Conservation (phyloP, 2,113 vertebrate species). For the Ardeotis arabs region DNA sequence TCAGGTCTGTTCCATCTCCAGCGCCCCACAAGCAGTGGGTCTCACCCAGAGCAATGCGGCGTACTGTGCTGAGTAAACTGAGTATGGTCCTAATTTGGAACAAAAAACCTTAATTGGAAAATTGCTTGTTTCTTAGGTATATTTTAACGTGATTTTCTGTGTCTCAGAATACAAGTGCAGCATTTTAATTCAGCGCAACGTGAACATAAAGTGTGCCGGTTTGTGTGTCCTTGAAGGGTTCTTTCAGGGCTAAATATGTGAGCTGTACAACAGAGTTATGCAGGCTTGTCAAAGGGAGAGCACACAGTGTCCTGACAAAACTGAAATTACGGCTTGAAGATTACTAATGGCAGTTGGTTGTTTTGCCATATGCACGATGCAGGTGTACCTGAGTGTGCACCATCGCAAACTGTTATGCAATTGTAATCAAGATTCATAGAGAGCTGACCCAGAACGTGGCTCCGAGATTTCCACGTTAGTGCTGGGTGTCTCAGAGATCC, state of each 20-base stretch:
- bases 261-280: background rate
- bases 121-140: background rate
- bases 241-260: background rate
- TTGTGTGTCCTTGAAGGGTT: background rate
- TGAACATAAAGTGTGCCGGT: background rate
- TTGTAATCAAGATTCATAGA: background rate
- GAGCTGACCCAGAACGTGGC: background rate
- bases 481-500: accelerated
- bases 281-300: background rate
- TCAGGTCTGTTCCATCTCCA: background rate
- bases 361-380: background rate
- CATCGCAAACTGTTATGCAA: background rate
- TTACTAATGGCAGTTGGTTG: background rate
- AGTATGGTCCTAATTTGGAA: too few species aligned
- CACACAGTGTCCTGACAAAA: background rate
- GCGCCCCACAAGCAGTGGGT: accelerated
- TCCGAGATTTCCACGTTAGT: accelerated
- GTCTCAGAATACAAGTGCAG: background rate
- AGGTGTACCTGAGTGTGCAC: background rate
- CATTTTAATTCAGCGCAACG: background rate
- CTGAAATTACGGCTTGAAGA: background rate
- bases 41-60: accelerated
- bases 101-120: background rate
- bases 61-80: accelerated
- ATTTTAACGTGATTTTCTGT: background rate